phyloP scores from a whole-genome alignment of 2,888 invertebrate genomes.

The Amphimallon solstitiale region DNA sequence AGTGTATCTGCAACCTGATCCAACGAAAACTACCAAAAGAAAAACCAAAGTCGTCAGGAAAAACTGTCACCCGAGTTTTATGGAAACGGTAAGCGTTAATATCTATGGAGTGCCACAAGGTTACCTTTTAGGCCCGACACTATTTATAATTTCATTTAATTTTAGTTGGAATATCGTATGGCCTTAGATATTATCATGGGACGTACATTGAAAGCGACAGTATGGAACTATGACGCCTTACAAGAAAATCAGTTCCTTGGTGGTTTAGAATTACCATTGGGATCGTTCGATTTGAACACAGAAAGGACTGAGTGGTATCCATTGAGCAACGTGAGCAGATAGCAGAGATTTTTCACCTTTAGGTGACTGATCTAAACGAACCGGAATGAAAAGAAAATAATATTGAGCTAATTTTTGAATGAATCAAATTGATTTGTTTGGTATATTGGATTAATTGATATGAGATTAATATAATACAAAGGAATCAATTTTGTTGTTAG shows the following conservation, averaged over 20 bases:
- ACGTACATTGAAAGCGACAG: constrained; percentile 87
- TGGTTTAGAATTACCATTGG: constrained; percentile 84
- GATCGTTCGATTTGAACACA: constrained; percentile 76
- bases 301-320: constrained; percentile 91
- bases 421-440: too few species aligned
- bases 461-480: background rate
- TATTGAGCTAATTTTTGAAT: background rate
- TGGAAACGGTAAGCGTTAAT: constrained; percentile 84
- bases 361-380: background rate
- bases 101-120: background rate
- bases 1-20: constrained; percentile 93
- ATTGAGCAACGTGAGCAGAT: constrained; percentile 64
- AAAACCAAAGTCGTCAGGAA: constrained; percentile 94
- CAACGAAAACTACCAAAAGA: constrained; percentile 90
- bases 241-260: constrained; percentile 96
- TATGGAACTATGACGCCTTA: constrained; percentile 93
- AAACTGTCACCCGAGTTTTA: constrained; percentile 95
- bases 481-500: too few species aligned
- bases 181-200: constrained; percentile 80
- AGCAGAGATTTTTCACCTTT: constrained; percentile 39
- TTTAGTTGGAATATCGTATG: constrained; percentile 87
- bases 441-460: too few species aligned
- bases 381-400: background rate
- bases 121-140: constrained; percentile 7
- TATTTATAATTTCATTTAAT: constrained; percentile 41